These are phyloP conservation scores for Microchirus variegatus DNA, from an alignment of 2,797 vertebrate species.

Conservation along the genomic window DNA sequence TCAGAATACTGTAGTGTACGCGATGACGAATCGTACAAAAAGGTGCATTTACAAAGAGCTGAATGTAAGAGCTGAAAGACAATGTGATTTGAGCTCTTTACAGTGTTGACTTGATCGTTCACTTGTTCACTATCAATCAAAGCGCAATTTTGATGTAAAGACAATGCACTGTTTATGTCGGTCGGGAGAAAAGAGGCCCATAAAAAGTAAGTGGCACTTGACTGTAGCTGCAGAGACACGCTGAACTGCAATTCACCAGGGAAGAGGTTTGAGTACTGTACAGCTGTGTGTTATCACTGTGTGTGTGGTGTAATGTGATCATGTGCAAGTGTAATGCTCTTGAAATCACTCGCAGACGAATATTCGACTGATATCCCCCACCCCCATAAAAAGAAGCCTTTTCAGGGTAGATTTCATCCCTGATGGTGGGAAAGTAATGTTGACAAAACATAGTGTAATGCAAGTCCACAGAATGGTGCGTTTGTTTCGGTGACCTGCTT, in stretches of 20 bases:
- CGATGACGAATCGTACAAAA: slow-evolving; percentile 7
- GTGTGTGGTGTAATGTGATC: slow-evolving; percentile 30
- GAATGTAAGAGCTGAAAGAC: not conserved
- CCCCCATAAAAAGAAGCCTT: slow-evolving; percentile 35
- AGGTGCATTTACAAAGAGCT: slow-evolving; percentile 5
- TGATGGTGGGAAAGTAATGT: slow-evolving; percentile 48
- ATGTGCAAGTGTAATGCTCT: slow-evolving; percentile 46
- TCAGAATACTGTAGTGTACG: not conserved
- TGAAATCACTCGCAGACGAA: slow-evolving; percentile 50
- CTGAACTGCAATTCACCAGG: slow-evolving; percentile 27
- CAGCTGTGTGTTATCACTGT: slow-evolving; percentile 32
- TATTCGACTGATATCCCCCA: slow-evolving; percentile 18
- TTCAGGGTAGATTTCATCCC: slow-evolving; percentile 60
- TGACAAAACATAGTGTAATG: slow-evolving; percentile 35
- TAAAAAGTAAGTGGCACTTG: slow-evolving; percentile 14
- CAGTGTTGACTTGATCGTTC: not conserved
- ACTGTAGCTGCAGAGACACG: slow-evolving; percentile 25
- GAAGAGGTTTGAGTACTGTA: slow-evolving; percentile 32
- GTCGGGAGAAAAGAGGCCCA: slow-evolving; percentile 7
- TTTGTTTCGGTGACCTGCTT: slow-evolving; percentile 32
- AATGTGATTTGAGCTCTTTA: slow-evolving; percentile 4
- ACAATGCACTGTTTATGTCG: not conserved
- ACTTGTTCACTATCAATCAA: slow-evolving; percentile 15
- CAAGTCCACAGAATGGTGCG: slow-evolving; percentile 43
- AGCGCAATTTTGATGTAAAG: slow-evolving; percentile 7